Conservation (phyloP, 2,888 invertebrate species). For the Hyles lineata region DNA sequence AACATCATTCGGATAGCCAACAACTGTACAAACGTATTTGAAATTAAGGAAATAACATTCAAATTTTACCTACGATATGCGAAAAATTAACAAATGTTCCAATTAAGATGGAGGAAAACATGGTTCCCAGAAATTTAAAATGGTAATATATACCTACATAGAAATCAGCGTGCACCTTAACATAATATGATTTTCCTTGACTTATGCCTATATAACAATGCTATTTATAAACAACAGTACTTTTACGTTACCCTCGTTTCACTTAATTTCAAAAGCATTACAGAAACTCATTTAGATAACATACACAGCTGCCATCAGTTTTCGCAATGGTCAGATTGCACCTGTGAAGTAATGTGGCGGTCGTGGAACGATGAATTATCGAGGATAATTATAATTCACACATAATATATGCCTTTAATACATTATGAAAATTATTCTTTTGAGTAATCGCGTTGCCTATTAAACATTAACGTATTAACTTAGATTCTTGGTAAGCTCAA, state of each 20-base stretch:
- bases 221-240: constrained; percentile 14
- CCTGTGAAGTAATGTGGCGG: not conserved
- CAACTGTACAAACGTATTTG: too few species aligned
- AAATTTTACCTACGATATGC: too few species aligned
- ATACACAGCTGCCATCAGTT: constrained; percentile 19
- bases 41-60: too few species aligned
- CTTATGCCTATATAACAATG: not conserved
- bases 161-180: not conserved
- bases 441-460: too few species aligned
- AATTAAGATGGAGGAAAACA: not conserved
- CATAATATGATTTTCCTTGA: not conserved
- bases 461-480: too few species aligned
- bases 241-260: constrained; percentile 27
- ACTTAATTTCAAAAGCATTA: constrained; percentile 21
- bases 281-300: constrained; percentile 23
- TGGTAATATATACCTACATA: constrained; percentile 12
- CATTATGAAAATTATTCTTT: too few species aligned
- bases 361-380: not conserved
- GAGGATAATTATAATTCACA: too few species aligned
- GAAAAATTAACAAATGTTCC: too few species aligned
- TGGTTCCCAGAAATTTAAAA: not conserved
- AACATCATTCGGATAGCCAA: too few species aligned
- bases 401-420: not conserved
- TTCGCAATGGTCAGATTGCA: constrained; percentile 29
- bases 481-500: too few species aligned